Evolutionary conservation across 2,888 invertebrate genomes (phyloP).

Genomic region (Hyppa rectilinea): DNA sequence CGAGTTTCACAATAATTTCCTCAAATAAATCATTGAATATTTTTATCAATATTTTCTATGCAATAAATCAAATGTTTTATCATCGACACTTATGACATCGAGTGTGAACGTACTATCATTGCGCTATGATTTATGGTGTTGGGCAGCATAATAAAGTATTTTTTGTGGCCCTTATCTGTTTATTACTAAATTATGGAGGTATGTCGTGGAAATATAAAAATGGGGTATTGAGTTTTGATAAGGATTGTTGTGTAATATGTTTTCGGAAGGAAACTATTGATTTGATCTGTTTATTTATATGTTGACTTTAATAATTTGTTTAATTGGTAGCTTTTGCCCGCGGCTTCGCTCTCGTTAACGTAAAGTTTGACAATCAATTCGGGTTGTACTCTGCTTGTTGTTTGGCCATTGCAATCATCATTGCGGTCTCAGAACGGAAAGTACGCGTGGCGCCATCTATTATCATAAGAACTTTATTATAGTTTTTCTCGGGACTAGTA

Average conservation of each 20-base stretch:
- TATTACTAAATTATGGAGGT: slow-evolving; percentile 60
- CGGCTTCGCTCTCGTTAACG: too few species aligned
- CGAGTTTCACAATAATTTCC: slow-evolving; percentile 46
- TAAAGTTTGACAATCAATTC: too few species aligned
- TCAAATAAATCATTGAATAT: slow-evolving; percentile 52
- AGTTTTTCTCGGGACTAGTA: too few species aligned
- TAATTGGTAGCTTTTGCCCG: too few species aligned
- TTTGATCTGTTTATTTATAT: slow-evolving; percentile 1
- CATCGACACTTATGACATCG: slow-evolving; percentile 45
- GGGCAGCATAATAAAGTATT: slow-evolving; percentile 57
- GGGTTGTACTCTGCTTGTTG: too few species aligned
- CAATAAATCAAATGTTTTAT: slow-evolving; percentile 62
- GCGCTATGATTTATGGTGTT: slow-evolving; percentile 57
- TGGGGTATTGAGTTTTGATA: slow-evolving; percentile 44
- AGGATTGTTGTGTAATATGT: slow-evolving; percentile 42
- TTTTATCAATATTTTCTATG: slow-evolving; percentile 59
- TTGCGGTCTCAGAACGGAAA: too few species aligned
- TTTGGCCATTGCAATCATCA: too few species aligned
- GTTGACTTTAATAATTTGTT: neutral
- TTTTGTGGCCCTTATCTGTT: slow-evolving; percentile 57
- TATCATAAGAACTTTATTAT: too few species aligned
- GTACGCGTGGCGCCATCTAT: too few species aligned
- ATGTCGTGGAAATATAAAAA: slow-evolving; percentile 33
- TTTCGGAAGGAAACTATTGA: slow-evolving; percentile 28
- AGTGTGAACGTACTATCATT: slow-evolving; percentile 63